Evolutionary conservation across 2,888 invertebrate genomes (phyloP).

Genomic region (Chaetogeoica ovagalla): DNA sequence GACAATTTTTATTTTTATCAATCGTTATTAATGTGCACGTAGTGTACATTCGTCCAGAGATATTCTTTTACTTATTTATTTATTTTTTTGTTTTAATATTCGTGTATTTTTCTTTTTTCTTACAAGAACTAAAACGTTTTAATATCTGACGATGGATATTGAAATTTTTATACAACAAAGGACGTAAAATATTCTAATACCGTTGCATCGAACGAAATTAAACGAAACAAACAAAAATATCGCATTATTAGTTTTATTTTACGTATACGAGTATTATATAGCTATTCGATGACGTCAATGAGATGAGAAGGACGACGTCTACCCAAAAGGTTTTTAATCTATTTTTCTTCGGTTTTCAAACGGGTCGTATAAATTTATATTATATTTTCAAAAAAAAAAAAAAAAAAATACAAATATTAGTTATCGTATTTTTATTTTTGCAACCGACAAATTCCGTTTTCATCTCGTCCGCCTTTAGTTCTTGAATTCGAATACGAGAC

Average conservation of each 20-base stretch:
- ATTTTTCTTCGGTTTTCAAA: constrained; percentile 13
- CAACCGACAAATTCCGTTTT: constrained; percentile 9
- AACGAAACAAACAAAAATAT: background rate
- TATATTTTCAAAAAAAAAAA: background rate
- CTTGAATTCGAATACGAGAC: no score
- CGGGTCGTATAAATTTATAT: constrained; percentile 18
- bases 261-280: constrained; percentile 7
- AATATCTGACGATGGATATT: constrained; percentile 40
- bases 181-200: constrained; percentile 4
- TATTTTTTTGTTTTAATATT: background rate
- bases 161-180: constrained; percentile 30
- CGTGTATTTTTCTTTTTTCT: background rate
- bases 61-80: background rate
- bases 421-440: background rate
- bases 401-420: no score
- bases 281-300: background rate
- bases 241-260: constrained; percentile 33
- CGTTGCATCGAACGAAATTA: background rate
- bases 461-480: background rate
- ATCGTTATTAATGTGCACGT: no score
- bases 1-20: no score
- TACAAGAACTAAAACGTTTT: constrained; percentile 1
- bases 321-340: constrained; percentile 13
- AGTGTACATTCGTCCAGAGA: no score
- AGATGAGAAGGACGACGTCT: background rate